Percentiles rank a stretch among this genome's conserved stretches.
Conservation (phyloP, 2,113 vertebrate species). For the Terrapene triunguis region DNA sequence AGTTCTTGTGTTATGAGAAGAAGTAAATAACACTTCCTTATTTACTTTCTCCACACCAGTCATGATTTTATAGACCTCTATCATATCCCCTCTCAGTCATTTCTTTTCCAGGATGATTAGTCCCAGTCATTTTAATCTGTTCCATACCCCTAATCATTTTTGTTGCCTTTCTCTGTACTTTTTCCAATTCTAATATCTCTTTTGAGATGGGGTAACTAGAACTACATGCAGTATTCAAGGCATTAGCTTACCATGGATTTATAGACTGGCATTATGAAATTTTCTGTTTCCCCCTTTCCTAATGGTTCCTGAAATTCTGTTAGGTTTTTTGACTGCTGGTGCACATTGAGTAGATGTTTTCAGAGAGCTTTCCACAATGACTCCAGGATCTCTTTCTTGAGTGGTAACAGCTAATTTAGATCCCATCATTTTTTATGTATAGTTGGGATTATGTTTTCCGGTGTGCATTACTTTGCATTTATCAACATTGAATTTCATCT, state of each 20-base stretch:
- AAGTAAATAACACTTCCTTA: neutral
- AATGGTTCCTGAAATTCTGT: neutral
- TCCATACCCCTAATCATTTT: neutral
- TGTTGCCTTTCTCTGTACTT: neutral
- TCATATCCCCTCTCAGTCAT: neutral
- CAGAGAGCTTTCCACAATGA: neutral
- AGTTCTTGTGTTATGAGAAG: neutral
- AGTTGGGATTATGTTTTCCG: neutral
- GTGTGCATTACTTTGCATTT: neutral
- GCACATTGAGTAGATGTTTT: neutral
- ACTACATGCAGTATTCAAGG: neutral
- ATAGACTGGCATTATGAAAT: neutral
- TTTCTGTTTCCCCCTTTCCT: neutral
- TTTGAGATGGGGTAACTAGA: neutral
- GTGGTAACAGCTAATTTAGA: neutral
- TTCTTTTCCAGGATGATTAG: neutral
- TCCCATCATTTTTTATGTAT: neutral
- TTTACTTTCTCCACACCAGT: neutral
- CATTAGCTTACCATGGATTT: neutral
- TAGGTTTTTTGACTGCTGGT: neutral
- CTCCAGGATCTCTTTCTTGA: neutral
- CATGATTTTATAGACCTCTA: neutral
- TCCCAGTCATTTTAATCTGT: neutral
- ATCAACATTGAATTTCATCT: neutral
- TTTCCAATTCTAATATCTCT: neutral